These are phyloP conservation scores for Terrapene triunguis DNA, from an alignment of 2,113 vertebrate species.

Conservation along the genomic window DNA sequence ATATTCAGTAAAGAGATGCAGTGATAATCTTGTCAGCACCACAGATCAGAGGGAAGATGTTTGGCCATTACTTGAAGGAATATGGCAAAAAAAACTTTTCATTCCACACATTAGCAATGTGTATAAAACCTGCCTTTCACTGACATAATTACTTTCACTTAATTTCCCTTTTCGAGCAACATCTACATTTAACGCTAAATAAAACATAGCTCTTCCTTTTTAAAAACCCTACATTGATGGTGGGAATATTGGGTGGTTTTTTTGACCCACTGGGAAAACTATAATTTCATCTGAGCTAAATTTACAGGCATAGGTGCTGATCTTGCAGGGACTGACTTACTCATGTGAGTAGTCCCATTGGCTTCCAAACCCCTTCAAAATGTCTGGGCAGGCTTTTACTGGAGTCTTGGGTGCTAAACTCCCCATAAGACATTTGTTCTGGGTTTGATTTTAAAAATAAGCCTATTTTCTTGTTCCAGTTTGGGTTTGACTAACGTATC, in stretches of 20 bases:
- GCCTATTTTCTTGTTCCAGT: too few species aligned
- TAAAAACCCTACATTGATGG: too few species aligned
- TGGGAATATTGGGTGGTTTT: too few species aligned
- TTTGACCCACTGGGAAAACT: too few species aligned
- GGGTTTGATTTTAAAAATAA: too few species aligned
- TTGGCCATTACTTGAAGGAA: background rate
- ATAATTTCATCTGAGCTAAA: too few species aligned
- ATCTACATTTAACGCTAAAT: too few species aligned
- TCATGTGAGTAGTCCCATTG: fast-evolving
- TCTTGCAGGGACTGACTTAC: background rate
- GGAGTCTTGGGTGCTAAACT: background rate
- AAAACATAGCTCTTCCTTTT: too few species aligned
- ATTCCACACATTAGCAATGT: fast-evolving
- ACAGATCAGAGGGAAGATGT: background rate
- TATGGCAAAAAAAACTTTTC: background rate
- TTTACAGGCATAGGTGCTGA: too few species aligned
- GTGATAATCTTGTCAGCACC: background rate
- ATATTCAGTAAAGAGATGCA: background rate
- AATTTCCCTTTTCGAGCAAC: too few species aligned
- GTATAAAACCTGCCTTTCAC: background rate
- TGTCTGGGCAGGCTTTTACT: background rate
- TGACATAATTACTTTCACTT: too few species aligned
- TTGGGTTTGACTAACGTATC: background rate
- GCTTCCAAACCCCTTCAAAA: background rate
- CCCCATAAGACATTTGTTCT: background rate